Evolutionary conservation across 2,888 invertebrate species (phyloP).

Genomic region (Leptinotarsa peninsularis): DNA sequence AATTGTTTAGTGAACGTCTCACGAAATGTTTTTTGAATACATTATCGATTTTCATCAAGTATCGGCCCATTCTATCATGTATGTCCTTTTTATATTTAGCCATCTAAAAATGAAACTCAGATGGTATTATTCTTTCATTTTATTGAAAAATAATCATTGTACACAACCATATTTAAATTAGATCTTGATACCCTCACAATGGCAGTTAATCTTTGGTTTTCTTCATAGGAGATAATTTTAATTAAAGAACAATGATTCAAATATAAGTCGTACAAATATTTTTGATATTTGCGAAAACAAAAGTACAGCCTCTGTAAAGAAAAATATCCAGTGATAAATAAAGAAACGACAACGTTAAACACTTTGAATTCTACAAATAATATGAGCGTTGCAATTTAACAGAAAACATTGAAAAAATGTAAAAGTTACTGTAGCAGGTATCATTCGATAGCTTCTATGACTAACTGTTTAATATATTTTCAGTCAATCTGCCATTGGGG

Average conservation of each 20-base stretch:
- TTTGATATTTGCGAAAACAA: neutral
- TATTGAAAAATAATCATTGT: neutral
- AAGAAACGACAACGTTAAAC: too few species aligned
- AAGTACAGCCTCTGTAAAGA: too few species aligned
- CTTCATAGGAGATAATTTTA: neutral
- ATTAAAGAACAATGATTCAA: neutral
- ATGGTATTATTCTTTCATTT: neutral
- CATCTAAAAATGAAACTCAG: too few species aligned
- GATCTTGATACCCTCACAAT: constrained; percentile 33
- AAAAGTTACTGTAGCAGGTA: neutral
- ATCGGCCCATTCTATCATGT: too few species aligned
- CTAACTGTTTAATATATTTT: neutral
- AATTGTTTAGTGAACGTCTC: too few species aligned
- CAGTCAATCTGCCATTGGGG: constrained; percentile 33
- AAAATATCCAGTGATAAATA: too few species aligned
- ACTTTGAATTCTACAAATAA: too few species aligned
- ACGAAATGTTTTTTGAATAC: too few species aligned
- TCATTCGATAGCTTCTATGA: neutral
- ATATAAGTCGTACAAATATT: neutral
- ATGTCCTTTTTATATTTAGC: too few species aligned
- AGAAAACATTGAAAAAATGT: too few species aligned
- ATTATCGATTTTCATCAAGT: too few species aligned
- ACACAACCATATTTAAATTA: constrained; percentile 10
- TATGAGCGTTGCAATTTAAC: too few species aligned
- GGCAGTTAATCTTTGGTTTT: constrained; percentile 29